Evolutionary conservation across 2,888 invertebrate genomes (phyloP).

Genomic region (Nephrotoma guestfalica): DNA sequence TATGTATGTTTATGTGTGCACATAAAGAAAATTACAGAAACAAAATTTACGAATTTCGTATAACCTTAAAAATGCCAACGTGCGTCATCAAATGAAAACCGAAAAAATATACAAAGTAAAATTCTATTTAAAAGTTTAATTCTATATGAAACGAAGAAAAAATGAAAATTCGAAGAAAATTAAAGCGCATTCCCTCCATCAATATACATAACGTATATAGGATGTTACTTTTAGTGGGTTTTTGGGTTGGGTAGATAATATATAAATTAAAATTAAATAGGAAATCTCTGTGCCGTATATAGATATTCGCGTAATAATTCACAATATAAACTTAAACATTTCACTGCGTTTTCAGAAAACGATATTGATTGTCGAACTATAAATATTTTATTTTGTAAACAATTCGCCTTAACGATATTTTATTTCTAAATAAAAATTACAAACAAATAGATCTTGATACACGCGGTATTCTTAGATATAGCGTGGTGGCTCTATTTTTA

Average conservation of each 20-base stretch:
- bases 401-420: neutral
- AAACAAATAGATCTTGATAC: too few relatives aligned
- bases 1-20: neutral
- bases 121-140: neutral
- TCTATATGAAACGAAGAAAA: neutral
- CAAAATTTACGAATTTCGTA: neutral
- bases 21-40: neutral
- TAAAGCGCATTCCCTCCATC: neutral
- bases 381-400: neutral
- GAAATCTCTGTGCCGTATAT: neutral
- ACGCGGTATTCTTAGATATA: neutral
- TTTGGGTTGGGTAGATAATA: neutral
- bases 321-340: too few relatives aligned
- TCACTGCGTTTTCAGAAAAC: neutral
- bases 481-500: neutral
- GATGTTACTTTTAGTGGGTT: neutral
- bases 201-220: neutral
- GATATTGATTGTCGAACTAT: neutral
- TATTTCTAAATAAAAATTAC: neutral
- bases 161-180: neutral
- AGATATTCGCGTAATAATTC: too few relatives aligned
- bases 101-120: neutral
- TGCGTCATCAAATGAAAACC: neutral
- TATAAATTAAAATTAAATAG: neutral
- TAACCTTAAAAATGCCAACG: neutral